Evolutionary conservation across 2,113 vertebrate species (phyloP), one percentile per base, ranked within the genome.

Genomic region (Hippopotamus amphibius): DNA sequence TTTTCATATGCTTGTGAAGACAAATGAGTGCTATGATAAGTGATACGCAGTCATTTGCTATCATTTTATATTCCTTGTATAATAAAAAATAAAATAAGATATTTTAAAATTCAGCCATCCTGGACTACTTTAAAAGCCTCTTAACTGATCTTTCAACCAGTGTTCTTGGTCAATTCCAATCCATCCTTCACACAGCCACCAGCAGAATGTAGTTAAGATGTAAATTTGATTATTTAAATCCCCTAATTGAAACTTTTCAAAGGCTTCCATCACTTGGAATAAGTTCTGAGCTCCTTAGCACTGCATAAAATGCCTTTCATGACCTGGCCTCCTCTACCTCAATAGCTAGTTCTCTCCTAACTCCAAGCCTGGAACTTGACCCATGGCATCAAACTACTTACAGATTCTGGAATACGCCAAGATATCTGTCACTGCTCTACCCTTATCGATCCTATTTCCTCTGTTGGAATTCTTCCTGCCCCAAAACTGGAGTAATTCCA

Each of bases 161-260:
- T 10, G 50, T 22, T 77, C 65, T 95, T 21, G 66, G 19, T 74
- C 57, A 13, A 22, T 5, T 55, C 57, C 57, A 90, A 71, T 50
- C 33, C 59, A 63, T 53, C 65, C 21, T 92, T 83, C 69, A 65
- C 19, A 59, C 28, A 94, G 69, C 26, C 61, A 95, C 68, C 26
- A 82, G 48, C 17, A 30, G 37, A 92, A 88, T 88, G n/a, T 26
- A 97, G 74, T 69, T 72, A 46, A 96, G 93, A 94, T 43, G n/a
- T 28, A 76, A 89, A 84, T 92, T 63, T 83, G 61, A 89, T 59
- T 76, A 88, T 43, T 68, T 28, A 92, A 69, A 46, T 63, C 3
- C 19, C 85, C 37, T 92, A 90, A 96, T 48, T 77, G n/a, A 90
- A 95, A 86, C 3, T 21, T 97, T 96, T 95, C 88, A 92, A 94